These are phyloP conservation scores for Lamellibrachia columna DNA, from an alignment of 2,888 invertebrate genomes.

Conservation along the genomic window DNA sequence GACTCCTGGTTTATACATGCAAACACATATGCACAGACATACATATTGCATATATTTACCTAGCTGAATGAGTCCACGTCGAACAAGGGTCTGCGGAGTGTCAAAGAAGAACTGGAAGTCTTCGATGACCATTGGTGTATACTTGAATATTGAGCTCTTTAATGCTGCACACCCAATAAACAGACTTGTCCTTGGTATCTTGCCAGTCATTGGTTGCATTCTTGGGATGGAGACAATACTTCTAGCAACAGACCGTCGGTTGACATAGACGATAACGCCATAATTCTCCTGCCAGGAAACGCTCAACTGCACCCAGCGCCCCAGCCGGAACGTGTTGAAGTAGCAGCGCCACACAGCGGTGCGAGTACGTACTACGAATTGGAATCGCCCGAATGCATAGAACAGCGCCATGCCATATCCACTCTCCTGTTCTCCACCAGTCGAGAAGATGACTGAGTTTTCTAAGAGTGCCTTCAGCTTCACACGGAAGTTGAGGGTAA, in stretches of 20 bases:
- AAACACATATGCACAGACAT: neutral
- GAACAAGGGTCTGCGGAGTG: neutral
- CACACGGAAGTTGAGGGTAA: neutral
- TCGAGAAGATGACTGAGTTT: conserved; percentile 17
- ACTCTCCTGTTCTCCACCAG: conserved; percentile 18
- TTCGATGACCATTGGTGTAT: conserved; percentile 1
- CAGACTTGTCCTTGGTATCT: neutral
- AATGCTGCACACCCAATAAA: neutral
- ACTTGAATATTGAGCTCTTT: neutral
- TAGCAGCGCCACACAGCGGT: neutral
- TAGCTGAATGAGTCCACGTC: neutral
- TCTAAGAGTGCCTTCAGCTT: neutral
- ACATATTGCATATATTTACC: neutral
- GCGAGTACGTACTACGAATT: conserved; percentile 13
- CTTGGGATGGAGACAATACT: neutral
- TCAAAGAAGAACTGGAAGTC: neutral
- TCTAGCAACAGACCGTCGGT: neutral
- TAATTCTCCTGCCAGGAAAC: neutral
- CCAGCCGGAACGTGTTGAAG: neutral
- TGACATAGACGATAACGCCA: neutral
- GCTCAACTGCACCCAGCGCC: neutral
- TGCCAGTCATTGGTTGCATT: neutral
- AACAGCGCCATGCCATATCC: conserved; percentile 16
- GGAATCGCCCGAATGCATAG: conserved; percentile 9
- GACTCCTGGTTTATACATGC: neutral